phyloP scores from a whole-genome alignment of 2,113 vertebrate species.

The Neolamprologus toae region DNA sequence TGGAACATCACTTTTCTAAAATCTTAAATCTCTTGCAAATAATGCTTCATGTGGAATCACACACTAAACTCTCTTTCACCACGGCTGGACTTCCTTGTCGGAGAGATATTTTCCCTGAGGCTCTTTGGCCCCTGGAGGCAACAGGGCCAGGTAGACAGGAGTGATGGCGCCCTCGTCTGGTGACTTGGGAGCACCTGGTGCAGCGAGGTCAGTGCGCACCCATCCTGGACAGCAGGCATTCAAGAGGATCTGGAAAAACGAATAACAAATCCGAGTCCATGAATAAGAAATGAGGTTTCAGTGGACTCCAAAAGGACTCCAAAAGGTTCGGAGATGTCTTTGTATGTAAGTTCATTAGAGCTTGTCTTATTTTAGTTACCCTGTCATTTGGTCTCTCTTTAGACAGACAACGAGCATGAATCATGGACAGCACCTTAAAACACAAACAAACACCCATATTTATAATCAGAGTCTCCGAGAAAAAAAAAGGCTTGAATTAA shows the following conservation, averaged over 20 bases:
- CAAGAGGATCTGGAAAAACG: slow-evolving; percentile 69
- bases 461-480: accelerated
- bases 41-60: not conserved
- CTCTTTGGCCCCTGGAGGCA: slow-evolving; percentile 69
- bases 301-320: not conserved
- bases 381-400: slow-evolving; percentile 72
- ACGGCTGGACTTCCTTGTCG: slow-evolving; percentile 73
- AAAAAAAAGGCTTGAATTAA: not conserved
- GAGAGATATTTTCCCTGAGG: slow-evolving; percentile 81
- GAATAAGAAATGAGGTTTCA: accelerated
- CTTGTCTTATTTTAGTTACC: not conserved
- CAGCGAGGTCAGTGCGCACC: slow-evolving; percentile 87
- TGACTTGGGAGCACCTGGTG: slow-evolving; percentile 76
- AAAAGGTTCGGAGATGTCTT: not conserved
- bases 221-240: slow-evolving; percentile 94
- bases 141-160: slow-evolving; percentile 82
- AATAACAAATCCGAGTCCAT: not conserved
- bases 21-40: not conserved
- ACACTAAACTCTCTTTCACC: slow-evolving; percentile 60
- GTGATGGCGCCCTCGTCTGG: slow-evolving; percentile 87
- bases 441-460: not conserved
- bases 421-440: slow-evolving; percentile 75
- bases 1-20: not conserved
- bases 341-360: not conserved
- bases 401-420: slow-evolving; percentile 73